Evolutionary conservation across 2,113 vertebrate species (phyloP).

Genomic region (Geococcyx californianus): DNA sequence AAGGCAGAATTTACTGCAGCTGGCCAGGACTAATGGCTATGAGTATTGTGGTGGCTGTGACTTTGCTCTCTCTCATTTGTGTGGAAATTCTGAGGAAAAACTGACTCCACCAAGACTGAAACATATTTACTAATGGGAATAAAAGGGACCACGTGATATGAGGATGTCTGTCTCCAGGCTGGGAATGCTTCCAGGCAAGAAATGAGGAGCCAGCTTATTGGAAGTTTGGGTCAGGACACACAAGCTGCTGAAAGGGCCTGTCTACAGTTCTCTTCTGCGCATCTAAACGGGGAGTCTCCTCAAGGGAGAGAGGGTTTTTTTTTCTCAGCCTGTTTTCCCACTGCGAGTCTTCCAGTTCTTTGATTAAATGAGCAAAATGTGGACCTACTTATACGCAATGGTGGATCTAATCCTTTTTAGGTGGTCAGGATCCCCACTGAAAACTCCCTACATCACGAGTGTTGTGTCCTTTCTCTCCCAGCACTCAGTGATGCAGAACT

Average conservation of each 20-base stretch:
- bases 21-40: conserved; percentile 18
- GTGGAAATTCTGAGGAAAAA: conserved; percentile 38
- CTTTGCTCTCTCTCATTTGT: not conserved
- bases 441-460: accelerated
- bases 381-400: not conserved
- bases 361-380: not conserved
- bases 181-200: conserved; percentile 10
- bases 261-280: not conserved
- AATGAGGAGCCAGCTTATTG: not conserved
- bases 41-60: conserved; percentile 12
- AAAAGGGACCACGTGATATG: not conserved
- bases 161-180: not conserved
- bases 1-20: conserved; percentile 43
- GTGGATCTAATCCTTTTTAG: not conserved
- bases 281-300: not conserved
- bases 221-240: conserved; percentile 3
- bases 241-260: conserved; percentile 5
- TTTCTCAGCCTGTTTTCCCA: not conserved
- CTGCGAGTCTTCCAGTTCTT: not conserved
- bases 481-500: not conserved
- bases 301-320: not conserved
- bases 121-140: conserved; percentile 30
- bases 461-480: not conserved
- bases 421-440: not conserved
- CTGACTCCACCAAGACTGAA: conserved; percentile 42